phyloP scores from a whole-genome alignment of 2,888 invertebrate genomes.

The Drosophila gaucha region DNA sequence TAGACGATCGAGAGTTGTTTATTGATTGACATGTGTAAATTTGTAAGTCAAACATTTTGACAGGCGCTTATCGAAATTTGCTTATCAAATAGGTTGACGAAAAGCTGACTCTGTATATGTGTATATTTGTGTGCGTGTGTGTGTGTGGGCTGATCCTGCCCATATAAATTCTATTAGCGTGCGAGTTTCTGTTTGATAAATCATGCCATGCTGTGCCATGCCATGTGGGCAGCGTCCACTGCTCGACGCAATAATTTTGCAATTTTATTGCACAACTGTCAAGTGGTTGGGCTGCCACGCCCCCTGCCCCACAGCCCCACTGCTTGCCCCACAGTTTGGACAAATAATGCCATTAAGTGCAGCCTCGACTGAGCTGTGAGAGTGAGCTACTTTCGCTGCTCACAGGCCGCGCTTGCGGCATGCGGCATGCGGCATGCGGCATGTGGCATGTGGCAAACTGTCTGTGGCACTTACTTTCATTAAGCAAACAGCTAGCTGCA shows the following conservation, averaged over 20 bases:
- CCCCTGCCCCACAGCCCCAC: background rate
- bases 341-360: constrained; percentile 75
- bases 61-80: constrained; percentile 65
- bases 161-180: constrained; percentile 67
- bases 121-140: background rate
- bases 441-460: constrained; percentile 23
- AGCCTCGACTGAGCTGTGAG: constrained; percentile 44
- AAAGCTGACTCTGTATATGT: constrained; percentile 19
- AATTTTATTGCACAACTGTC: constrained; percentile 70
- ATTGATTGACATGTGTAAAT: constrained; percentile 74
- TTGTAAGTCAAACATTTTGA: constrained; percentile 75
- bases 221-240: constrained; percentile 51
- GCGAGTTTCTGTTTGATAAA: constrained; percentile 69
- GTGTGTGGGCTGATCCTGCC: constrained; percentile 50
- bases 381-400: constrained; percentile 74
- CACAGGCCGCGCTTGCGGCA: constrained; percentile 43
- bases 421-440: constrained; percentile 1
- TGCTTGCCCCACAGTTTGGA: constrained; percentile 1
- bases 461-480: constrained; percentile 65
- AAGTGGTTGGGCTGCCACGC: constrained; percentile 46
- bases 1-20: constrained; percentile 27
- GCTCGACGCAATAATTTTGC: constrained; percentile 61
- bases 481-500: constrained; percentile 64
- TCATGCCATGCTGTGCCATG: constrained; percentile 39
- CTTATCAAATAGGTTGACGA: constrained; percentile 67